Base-by-base conservation (phyloP, 2,888 invertebrate genomes). In the Chromoteleia sp. region DNA sequence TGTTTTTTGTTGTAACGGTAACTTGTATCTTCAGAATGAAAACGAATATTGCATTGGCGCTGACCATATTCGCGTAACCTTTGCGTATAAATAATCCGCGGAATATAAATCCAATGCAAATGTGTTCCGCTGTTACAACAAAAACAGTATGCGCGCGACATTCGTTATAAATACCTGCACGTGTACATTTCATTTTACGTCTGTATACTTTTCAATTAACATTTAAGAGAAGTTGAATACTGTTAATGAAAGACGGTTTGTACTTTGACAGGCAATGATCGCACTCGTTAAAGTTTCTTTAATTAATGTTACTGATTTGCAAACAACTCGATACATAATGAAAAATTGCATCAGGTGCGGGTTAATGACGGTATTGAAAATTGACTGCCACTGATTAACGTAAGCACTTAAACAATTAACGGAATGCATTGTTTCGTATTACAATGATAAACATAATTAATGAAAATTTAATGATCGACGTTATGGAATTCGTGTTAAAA, bases 271-370 rank as follows among this genome's bases (percentile, higher is more conserved):
- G 33, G 21, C 50, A 65, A 50, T 25, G 10, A 65, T 10, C 21
- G 6, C 21, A 50, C 25, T 65, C 50, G 63, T 65, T 48, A 36
- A 65, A 48, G 17, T 50, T 65, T 50, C 48, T 65, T 50, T 65
- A 65, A 65, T 65, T 45, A 65, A 14, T 7, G 21, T 25, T 39
- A 7, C 19, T 50, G 50, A 50, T 50, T 50, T 12, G 50, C n/a
- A n/a, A 33, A 33, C 33, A 8, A 10, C 48, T 2, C 14, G 29
- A 45, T 30, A 14, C 15, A 54, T 54, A 33, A 54, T 54, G 15
- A 33, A 30, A 30, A 54, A 33, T 33, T 30, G n/a, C n/a, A n/a
- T n/a, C n/a, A n/a, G n/a, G n/a, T n/a, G n/a, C n/a, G n/a, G n/a
- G n/a, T n/a, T n/a, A n/a, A n/a, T n/a, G n/a, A n/a, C n/a, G n/a